phyloP scores from a whole-genome alignment of 2,797 vertebrate species.

The Falco berigora region DNA sequence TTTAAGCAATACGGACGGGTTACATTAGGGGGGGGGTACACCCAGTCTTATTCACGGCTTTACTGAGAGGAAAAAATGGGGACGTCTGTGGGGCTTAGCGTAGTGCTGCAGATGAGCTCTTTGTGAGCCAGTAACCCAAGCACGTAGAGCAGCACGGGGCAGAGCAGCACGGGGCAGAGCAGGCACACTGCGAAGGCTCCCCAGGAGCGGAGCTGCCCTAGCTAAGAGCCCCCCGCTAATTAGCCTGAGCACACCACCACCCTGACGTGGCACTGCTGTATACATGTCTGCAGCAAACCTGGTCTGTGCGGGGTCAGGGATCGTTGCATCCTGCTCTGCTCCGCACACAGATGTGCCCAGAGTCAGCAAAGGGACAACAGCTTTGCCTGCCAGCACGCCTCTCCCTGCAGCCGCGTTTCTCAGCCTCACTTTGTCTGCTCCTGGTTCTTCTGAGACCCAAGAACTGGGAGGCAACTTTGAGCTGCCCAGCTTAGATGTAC shows the following conservation, averaged over 20 bases:
- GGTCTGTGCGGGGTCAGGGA: neutral
- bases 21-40: neutral
- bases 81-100: neutral
- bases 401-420: neutral
- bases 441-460: neutral
- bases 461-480: neutral
- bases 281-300: neutral
- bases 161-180: neutral
- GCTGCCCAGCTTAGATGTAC: neutral
- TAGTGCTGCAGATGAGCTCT: neutral
- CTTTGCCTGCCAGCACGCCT: neutral
- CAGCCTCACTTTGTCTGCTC: neutral
- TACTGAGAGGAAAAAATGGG: neutral
- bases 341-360: neutral
- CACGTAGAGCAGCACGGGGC: accelerated
- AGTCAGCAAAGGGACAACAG: neutral
- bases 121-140: neutral
- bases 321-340: neutral
- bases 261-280: neutral
- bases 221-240: neutral
- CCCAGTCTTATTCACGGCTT: neutral
- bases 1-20: neutral
- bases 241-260: neutral
- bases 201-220: neutral
- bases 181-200: neutral